Percentiles rank a stretch among this genome's conserved stretches.
Evolutionary conservation across 1,140 invertebrate genomes (phyloP).

Genomic region (Cylas formicarius): DNA sequence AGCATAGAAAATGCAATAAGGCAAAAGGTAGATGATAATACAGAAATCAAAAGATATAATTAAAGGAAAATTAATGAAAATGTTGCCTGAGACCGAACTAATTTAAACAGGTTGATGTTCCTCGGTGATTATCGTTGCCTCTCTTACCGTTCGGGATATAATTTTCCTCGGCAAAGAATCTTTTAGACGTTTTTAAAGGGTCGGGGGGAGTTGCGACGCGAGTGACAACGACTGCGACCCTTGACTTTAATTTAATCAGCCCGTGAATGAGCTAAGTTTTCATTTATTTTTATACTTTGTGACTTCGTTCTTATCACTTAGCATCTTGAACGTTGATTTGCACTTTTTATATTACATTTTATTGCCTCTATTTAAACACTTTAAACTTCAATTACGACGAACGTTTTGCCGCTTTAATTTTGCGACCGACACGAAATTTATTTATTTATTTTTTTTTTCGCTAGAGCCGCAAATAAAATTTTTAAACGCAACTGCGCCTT

Average conservation of each 20-base stretch:
- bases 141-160: slow-evolving; percentile 20
- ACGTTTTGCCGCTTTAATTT: slow-evolving; percentile 4
- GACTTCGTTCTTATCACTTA: slow-evolving; percentile 19
- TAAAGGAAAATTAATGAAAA: slow-evolving; percentile 26
- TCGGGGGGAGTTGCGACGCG: too few relatives aligned
- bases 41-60: slow-evolving; percentile 16
- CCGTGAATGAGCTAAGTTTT: slow-evolving; percentile 36
- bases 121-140: slow-evolving; percentile 20
- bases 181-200: slow-evolving; percentile 32
- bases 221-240: slow-evolving; percentile 29
- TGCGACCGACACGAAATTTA: too few relatives aligned
- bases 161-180: slow-evolving; percentile 23
- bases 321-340: slow-evolving; percentile 25
- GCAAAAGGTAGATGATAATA: too few relatives aligned
- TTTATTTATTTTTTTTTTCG: too few relatives aligned
- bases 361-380: slow-evolving; percentile 26
- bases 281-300: slow-evolving; percentile 37
- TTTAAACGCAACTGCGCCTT: too few relatives aligned
- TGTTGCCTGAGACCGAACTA: slow-evolving; percentile 24
- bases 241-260: slow-evolving; percentile 36
- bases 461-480: too few relatives aligned
- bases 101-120: slow-evolving; percentile 28
- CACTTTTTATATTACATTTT: slow-evolving; percentile 27
- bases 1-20: too few relatives aligned
- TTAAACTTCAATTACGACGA: slow-evolving; percentile 30